Percentiles rank a stretch among this genome's conserved stretches.
Evolutionary conservation across 2,797 vertebrate genomes (phyloP).

Genomic region (Chelon labrosus): DNA sequence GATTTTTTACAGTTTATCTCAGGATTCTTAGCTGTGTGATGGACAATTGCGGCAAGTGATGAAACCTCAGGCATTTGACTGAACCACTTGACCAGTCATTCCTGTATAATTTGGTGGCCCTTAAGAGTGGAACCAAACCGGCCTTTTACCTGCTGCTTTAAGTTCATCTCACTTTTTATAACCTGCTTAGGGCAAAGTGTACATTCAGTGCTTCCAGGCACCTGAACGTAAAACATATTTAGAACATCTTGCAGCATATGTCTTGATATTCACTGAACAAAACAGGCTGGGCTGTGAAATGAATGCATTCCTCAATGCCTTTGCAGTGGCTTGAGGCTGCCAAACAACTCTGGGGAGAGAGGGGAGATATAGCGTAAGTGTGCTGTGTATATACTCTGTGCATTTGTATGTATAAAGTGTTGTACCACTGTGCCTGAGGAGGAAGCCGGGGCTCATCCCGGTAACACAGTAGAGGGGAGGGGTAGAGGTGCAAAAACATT

Average conservation of each 20-base stretch:
- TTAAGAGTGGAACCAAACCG: neutral
- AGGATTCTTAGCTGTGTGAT: neutral
- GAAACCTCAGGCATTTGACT: neutral
- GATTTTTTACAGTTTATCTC: too few species aligned
- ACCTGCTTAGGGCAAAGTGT: conserved; percentile 10
- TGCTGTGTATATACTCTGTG: conserved; percentile 31
- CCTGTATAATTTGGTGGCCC: neutral
- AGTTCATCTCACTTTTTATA: conserved; percentile 24
- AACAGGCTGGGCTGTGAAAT: conserved; percentile 60
- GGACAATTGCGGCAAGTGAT: neutral
- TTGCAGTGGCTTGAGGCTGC: conserved; percentile 53
- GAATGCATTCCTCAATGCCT: conserved; percentile 55
- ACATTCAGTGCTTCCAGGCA: conserved; percentile 23
- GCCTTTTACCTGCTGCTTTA: neutral
- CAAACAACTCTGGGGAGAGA: conserved; percentile 40
- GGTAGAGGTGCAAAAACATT: conserved; percentile 55
- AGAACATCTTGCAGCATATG: conserved; percentile 21
- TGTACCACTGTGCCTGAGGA: conserved; percentile 45
- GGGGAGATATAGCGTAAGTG: conserved; percentile 56
- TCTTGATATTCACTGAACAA: conserved; percentile 49
- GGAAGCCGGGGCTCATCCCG: conserved; percentile 45
- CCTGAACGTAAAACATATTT: conserved; percentile 41
- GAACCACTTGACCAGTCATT: too few species aligned
- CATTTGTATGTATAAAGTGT: conserved; percentile 57
- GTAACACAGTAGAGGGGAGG: conserved; percentile 22